A percentile compares a stretch with the other conserved stretches of the same genome.
These are phyloP conservation scores for Spilogale gracilis DNA, from an alignment of 2,113 vertebrate species.

Conservation along the genomic window DNA sequence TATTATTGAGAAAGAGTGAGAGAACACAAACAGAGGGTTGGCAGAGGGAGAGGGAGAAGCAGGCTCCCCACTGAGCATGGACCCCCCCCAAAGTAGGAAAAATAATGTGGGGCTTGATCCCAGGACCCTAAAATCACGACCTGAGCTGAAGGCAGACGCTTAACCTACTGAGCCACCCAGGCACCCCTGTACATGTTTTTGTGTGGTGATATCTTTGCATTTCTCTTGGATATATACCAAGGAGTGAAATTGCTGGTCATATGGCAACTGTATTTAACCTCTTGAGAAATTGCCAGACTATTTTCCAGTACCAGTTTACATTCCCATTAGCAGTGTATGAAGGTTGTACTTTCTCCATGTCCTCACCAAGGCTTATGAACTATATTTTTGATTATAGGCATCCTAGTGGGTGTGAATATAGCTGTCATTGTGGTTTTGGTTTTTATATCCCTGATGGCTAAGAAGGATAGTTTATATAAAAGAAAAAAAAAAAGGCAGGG, in stretches of 20 bases:
- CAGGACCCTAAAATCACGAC: not conserved
- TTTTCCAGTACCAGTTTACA: slow-evolving; percentile 47
- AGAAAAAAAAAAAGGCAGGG: not conserved
- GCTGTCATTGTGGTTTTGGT: slow-evolving; percentile 48
- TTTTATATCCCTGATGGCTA: slow-evolving; percentile 37
- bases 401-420: slow-evolving; percentile 22
- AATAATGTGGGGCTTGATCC: not conserved
- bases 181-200: not conserved
- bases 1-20: no score
- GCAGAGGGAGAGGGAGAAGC: no score
- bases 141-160: not conserved
- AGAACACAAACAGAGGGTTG: no score
- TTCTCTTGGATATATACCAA: slow-evolving; percentile 29
- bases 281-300: slow-evolving; percentile 47
- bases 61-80: no score
- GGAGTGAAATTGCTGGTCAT: slow-evolving; percentile 9
- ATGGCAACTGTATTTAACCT: slow-evolving; percentile 1
- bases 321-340: not conserved
- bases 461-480: slow-evolving; percentile 37
- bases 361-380: not conserved
- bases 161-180: not conserved
- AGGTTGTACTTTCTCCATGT: not conserved
- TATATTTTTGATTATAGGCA: slow-evolving; percentile 26
- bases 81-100: not conserved
- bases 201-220: slow-evolving; percentile 25